Evolutionary conservation across 2,113 vertebrate species (phyloP), one percentile per base, ranked within the genome.

Genomic region (Danio rerio): DNA sequence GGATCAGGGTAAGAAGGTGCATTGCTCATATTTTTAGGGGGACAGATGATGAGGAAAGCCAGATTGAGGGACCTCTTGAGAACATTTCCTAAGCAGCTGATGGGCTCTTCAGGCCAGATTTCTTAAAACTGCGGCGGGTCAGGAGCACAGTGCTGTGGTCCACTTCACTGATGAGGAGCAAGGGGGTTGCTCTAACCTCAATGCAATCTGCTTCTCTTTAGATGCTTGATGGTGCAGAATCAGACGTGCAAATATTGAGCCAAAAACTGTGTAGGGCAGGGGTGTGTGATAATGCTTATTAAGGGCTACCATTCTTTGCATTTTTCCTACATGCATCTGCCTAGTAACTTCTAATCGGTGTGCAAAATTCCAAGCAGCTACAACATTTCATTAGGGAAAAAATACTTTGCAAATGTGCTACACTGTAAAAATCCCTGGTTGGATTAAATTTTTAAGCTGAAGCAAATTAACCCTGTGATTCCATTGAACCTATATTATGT

Each of bases 1-100:
- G 84, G 89, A 88, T 85, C 70, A 76, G 83, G 87, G 89, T 89
- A 92, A 91, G 88, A 91, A 92, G 83, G 90, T 82, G 87, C 88
- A 78, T 86, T 80, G 10, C n/a, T 70, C 13, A 78, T 93, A 92
- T 89, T 89, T 89, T 91, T 93, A 91, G 90, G 78, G 85, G 89
- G 89, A 85, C 63, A 73, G 81, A 88, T 87, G 85, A 88, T 80
- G 85, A 76, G 50, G 47, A 75, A 80, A 61, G 62, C 78, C 82
- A 78, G 61, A 75, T 63, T 61, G 20, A 83, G 65, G 69, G 15
- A 78, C 62, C 68, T 43, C 40, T 42, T 53, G 58, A 83, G 78
- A 69, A 72, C 77, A 62, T 83, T 15, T 62, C 53, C 5, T n/a
- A 71, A 83, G 75, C 50, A 76, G 72, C 70, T 76, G 81, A 82